Evolutionary conservation across 2,888 invertebrate species (phyloP).

Genomic region (Cacoxenus indagator): DNA sequence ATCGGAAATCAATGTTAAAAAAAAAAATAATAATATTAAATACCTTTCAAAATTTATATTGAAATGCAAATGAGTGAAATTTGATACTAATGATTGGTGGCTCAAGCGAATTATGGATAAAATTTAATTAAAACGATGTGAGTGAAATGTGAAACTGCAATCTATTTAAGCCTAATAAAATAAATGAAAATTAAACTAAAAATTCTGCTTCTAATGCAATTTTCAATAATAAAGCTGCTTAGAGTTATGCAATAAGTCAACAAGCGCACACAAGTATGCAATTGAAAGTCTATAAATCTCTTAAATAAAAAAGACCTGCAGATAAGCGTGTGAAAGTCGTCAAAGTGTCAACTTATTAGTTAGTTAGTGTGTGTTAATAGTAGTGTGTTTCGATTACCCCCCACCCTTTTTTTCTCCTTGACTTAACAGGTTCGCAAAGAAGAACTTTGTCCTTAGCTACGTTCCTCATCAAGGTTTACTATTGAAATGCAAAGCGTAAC

Average conservation of each 20-base stretch:
- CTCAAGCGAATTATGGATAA: too few relatives aligned
- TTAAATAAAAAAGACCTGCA: constrained; percentile 52
- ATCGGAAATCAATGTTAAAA: background rate
- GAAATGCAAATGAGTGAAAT: background rate
- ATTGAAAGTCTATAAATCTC: constrained; percentile 56
- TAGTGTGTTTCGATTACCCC: too few relatives aligned
- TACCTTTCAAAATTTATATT: background rate
- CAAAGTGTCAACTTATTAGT: background rate
- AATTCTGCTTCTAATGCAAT: background rate
- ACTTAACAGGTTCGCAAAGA: constrained; percentile 27
- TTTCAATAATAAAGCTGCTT: background rate
- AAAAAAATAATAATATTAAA: background rate
- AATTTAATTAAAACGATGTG: too few relatives aligned
- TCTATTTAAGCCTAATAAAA: too few relatives aligned
- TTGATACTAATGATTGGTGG: too few relatives aligned
- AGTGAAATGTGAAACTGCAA: too few relatives aligned
- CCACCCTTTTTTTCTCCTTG: too few relatives aligned
- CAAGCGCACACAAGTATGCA: constrained; percentile 56
- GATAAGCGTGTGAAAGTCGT: constrained; percentile 23
- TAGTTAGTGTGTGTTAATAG: background rate
- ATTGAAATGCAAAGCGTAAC: constrained; percentile 40
- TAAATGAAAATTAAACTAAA: background rate
- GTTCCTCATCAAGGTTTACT: background rate
- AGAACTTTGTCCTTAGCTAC: too few relatives aligned
- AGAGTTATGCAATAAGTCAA: constrained; percentile 53